A percentile compares a stretch with the other conserved stretches of the same genome.
phyloP scores from a whole-genome alignment of 1,140 invertebrate genomes.

The Copidosoma floridanum region DNA sequence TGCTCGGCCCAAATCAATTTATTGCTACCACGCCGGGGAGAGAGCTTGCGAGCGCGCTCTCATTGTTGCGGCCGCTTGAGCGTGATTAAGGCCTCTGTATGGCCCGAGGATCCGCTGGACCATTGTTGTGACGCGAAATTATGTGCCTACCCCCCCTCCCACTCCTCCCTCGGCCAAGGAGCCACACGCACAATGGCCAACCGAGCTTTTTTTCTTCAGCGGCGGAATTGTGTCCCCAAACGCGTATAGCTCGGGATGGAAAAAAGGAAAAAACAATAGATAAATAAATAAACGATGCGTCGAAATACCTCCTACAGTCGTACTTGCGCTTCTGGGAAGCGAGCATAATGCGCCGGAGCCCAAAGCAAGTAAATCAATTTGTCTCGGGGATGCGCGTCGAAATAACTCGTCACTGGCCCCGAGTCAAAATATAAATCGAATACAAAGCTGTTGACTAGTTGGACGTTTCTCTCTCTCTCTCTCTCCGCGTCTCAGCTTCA shows the following conservation, averaged over 20 bases:
- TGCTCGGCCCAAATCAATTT: constrained; percentile 59
- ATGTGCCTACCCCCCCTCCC: no score
- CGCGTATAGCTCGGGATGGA: no score
- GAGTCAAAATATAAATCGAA: neutral
- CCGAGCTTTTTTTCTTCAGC: neutral
- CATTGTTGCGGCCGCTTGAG: constrained; percentile 49
- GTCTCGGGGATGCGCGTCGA: no score
- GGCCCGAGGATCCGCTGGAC: constrained; percentile 31
- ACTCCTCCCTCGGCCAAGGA: constrained; percentile 28
- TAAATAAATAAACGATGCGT: no score
- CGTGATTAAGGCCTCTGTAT: constrained; percentile 54
- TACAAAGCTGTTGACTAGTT: constrained; percentile 8
- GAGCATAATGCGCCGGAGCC: no score
- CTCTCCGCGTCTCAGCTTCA: neutral
- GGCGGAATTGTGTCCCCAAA: no score
- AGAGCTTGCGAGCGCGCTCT: constrained; percentile 35
- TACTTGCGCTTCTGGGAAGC: no score
- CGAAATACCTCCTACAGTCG: no score
- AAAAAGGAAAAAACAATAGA: no score
- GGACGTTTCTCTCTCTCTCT: neutral
- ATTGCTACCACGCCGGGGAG: constrained; percentile 48
- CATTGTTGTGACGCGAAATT: constrained; percentile 57
- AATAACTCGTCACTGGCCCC: no score
- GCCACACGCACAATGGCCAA: neutral
- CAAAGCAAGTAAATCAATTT: no score